Base-by-base conservation (phyloP, 2,888 invertebrate genomes). In the Caenorhabditis becei region DNA sequence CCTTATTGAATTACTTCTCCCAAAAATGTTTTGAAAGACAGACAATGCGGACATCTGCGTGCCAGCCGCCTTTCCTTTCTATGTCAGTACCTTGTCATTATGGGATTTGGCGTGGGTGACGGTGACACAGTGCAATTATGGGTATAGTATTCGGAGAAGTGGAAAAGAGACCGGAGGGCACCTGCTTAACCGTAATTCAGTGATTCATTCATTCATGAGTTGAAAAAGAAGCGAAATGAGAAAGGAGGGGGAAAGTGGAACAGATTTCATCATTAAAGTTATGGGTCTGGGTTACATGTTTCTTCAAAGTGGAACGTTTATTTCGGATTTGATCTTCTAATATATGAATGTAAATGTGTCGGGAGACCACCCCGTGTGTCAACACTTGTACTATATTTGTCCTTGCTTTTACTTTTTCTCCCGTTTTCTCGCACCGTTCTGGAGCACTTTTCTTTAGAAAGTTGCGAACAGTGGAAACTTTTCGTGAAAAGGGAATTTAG, bases 11-110 rank as follows among this genome's bases (percentile, higher is more conserved):
- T n/a, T n/a, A n/a, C n/a, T n/a, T n/a, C n/a, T n/a, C n/a, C n/a
- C n/a, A n/a, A n/a, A n/a, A n/a, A n/a, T n/a, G n/a, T n/a, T n/a
- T n/a, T n/a, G n/a, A n/a, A n/a, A n/a, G n/a, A n/a, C n/a, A n/a
- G n/a, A n/a, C n/a, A n/a, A n/a, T n/a, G n/a, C 23, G 49, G 32
- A 51, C 74, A 74, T 56, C 58, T 74, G 58, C 59, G 20, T 11
- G 28, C 11, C 65, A 62, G 71, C 54, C 62, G 54, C 54, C 35
- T 58, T 47, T 56, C 63, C 35, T 59, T 49, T 63, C 56, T 63
- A 35, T 56, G 63, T 63, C 72, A 63, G 28, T 59, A 75, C 75
- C 66, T 74, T 61, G 66, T 61, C 75, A 75, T 75, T 75, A 75
- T 66, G 16, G 66, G 75, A 75, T 75, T 75, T 66, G 66, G 74